These are phyloP conservation scores for Danaus melanippus DNA, from an alignment of 1,140 invertebrate species.

Conservation along the genomic window DNA sequence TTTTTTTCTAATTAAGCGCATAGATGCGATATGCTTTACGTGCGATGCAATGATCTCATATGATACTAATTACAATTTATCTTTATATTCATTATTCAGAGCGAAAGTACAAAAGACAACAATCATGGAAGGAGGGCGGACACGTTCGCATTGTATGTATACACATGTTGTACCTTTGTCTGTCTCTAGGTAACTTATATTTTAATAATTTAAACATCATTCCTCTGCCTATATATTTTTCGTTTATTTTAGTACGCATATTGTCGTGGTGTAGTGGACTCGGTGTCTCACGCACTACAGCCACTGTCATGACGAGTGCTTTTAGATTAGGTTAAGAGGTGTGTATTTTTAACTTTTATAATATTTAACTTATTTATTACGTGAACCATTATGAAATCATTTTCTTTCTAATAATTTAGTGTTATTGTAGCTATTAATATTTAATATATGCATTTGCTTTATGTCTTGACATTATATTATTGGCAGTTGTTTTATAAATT, in stretches of 20 bases:
- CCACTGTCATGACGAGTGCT: slow-evolving; percentile 60
- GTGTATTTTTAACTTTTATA: slow-evolving; percentile 72
- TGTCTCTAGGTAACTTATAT: slow-evolving; percentile 58
- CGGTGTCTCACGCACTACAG: neutral
- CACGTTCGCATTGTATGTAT: slow-evolving; percentile 44
- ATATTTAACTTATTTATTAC: slow-evolving; percentile 73
- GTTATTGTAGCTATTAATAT: slow-evolving; percentile 67
- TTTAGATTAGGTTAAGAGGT: slow-evolving; percentile 70
- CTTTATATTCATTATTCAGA: slow-evolving; percentile 50
- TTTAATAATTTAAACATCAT: slow-evolving; percentile 54
- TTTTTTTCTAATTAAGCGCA: slow-evolving; percentile 60
- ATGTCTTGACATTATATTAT: slow-evolving; percentile 62
- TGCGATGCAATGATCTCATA: slow-evolving; percentile 68
- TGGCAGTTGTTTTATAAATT: slow-evolving; percentile 60
- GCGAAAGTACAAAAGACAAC: slow-evolving; percentile 68
- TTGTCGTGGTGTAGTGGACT: too few relatives aligned
- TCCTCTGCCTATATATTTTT: slow-evolving; percentile 44
- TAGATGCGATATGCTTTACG: slow-evolving; percentile 36
- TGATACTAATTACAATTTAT: slow-evolving; percentile 59
- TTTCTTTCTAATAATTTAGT: slow-evolving; percentile 71
- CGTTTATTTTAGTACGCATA: slow-evolving; percentile 37
- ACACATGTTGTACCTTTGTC: slow-evolving; percentile 66
- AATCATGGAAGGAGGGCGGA: slow-evolving; percentile 20
- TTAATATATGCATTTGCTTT: slow-evolving; percentile 68
- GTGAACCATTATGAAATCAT: slow-evolving; percentile 67